These are phyloP conservation scores for Gastrophryne carolinensis DNA, from an alignment of 2,797 vertebrate species.

Conservation along the genomic window DNA sequence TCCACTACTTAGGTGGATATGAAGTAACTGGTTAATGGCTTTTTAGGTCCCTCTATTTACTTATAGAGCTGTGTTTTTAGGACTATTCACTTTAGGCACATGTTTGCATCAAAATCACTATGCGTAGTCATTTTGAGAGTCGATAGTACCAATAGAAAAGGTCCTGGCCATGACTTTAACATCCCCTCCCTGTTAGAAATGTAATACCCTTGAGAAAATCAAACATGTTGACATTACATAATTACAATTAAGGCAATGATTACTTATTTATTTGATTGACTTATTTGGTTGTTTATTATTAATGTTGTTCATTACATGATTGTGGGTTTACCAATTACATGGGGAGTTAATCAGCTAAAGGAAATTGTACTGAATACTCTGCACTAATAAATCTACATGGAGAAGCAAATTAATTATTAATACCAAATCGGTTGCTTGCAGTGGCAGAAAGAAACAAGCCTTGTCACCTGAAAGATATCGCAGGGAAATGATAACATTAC, in stretches of 20 bases:
- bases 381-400: constrained; percentile 5
- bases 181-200: too few species aligned
- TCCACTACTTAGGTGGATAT: too few species aligned
- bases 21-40: too few species aligned
- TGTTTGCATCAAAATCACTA: too few species aligned
- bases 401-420: constrained; percentile 26
- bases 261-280: too few species aligned
- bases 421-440: constrained; percentile 13
- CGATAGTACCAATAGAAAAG: too few species aligned
- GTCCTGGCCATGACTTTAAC: too few species aligned
- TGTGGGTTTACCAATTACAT: constrained; percentile 32
- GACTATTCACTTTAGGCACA: too few species aligned
- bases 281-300: constrained; percentile 33
- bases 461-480: neutral
- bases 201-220: neutral
- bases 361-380: constrained; percentile 17
- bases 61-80: too few species aligned
- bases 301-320: constrained; percentile 36
- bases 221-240: neutral
- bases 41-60: too few species aligned
- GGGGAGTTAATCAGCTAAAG: constrained; percentile 18
- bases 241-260: constrained; percentile 30
- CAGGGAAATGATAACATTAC: neutral
- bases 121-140: too few species aligned
- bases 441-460: neutral